Conservation (phyloP, 1,140 invertebrate genomes). For the Galleria mellonella region DNA sequence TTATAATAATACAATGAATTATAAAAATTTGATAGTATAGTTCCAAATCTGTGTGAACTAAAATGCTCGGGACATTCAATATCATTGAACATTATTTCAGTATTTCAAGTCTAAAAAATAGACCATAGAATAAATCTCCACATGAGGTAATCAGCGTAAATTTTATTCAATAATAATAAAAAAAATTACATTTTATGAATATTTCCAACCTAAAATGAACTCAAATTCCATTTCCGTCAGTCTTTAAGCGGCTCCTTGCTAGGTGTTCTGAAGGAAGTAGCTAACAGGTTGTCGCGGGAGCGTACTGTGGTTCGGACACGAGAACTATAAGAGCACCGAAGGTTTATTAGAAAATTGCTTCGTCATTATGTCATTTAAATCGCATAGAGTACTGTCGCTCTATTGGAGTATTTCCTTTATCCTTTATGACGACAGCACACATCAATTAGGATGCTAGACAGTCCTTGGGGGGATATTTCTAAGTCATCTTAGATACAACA, state of each 20-base stretch:
- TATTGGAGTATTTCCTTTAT: conserved; percentile 73
- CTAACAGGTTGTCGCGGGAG: conserved; percentile 55
- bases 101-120: no score
- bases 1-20: no score
- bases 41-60: no score
- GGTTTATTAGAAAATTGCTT: conserved; percentile 74
- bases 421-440: conserved; percentile 69
- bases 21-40: no score
- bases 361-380: conserved; percentile 74
- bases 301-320: conserved; percentile 47
- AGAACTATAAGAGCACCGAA: conserved; percentile 60
- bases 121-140: no score
- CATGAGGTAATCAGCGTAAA: no score
- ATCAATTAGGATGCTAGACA: conserved; percentile 62
- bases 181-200: no score
- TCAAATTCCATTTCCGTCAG: no score
- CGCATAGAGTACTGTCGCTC: conserved; percentile 71
- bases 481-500: not conserved
- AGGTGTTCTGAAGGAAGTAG: conserved; percentile 65
- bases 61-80: no score
- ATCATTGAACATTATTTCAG: no score
- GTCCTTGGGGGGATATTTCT: conserved; percentile 37
- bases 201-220: no score
- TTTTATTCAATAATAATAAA: no score
- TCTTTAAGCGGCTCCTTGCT: conserved; percentile 21